Evolutionary conservation across 2,113 vertebrate genomes (phyloP).

Genomic region (Nothoprocta pentlandii): DNA sequence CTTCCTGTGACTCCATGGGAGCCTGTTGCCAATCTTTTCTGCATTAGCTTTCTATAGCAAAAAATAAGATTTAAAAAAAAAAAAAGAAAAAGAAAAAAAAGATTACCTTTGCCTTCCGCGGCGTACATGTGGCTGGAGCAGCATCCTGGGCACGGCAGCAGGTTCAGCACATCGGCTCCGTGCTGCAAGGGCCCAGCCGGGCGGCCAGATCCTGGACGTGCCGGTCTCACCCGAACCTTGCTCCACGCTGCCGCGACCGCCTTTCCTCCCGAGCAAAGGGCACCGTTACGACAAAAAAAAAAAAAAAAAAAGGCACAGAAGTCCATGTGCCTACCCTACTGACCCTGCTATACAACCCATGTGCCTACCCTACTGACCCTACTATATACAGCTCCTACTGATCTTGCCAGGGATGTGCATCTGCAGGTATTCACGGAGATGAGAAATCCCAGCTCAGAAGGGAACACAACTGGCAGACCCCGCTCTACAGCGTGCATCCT

Average conservation of each 20-base stretch:
- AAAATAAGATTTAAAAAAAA: background rate
- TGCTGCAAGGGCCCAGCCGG: background rate
- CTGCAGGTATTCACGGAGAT: background rate
- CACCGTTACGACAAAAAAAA: background rate
- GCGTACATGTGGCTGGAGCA: background rate
- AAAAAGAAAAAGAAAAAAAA: too few relatives aligned
- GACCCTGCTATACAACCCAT: background rate
- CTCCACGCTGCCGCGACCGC: background rate
- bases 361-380: background rate
- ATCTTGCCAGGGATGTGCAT: background rate
- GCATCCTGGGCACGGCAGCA: background rate
- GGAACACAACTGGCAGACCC: rapidly evolving
- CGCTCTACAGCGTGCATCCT: background rate
- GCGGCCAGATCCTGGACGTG: rapidly evolving
- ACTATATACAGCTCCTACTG: background rate
- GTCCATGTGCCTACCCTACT: background rate
- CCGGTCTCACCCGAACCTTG: background rate
- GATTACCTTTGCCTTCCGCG: background rate
- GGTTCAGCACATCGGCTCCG: background rate
- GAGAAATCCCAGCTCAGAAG: background rate
- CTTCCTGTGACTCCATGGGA: background rate
- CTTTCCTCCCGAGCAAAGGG: background rate
- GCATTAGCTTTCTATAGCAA: background rate
- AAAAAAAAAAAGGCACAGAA: too few relatives aligned
- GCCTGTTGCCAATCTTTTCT: background rate